Evolutionary conservation across 2,888 invertebrate species (phyloP), one percentile per base, ranked within the genome.

Genomic region (Orthosia incerta): DNA sequence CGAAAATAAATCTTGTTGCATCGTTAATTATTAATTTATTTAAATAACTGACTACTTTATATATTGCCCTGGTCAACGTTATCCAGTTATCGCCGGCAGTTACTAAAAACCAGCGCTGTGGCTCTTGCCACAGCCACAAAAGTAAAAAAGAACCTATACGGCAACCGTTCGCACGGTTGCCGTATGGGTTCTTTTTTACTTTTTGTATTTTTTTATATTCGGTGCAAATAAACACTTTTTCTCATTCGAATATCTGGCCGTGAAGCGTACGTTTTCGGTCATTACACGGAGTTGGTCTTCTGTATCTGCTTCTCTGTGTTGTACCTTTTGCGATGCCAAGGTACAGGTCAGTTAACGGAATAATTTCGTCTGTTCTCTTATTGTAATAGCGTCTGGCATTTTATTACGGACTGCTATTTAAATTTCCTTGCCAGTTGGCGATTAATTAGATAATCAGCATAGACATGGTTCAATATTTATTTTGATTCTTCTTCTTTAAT

Each of bases 341-440:
- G 68, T 71, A 63, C 63, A 66, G 72, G 71, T 82, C 76, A 79
- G 76, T 67, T 71, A 62, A 60, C 50, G 63, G 73, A 82, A 84
- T 84, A 75, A 82, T 74, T 82, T 73, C 26, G 39, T 68, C 76
- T 76, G 59, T 84, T 84, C 73, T 77, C 62, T 76, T 76, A 73
- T 84, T 82, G 64, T 56, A 57, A 60, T 50, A 67, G 61, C 60
- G 61, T 63, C 69, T 69, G 76, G 62, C 13, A 56, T 76, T 76
- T 70, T 72, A 74, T 71, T 74, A 51, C 59, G 13, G 39, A 53
- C 53, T 46, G 62, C 71, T 62, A 66, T 74, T 82, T 67, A 64
- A 62, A 45, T 59, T 70, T 31, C 45, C 18, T 62, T 63, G 48
- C 60, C 69, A 71, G 57, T 68, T 66, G 31, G 12, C 53, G 62